Evolutionary conservation across 2,797 vertebrate species (phyloP), one percentile per base, ranked within the genome.

Genomic region (Passerculus sandwichensis): DNA sequence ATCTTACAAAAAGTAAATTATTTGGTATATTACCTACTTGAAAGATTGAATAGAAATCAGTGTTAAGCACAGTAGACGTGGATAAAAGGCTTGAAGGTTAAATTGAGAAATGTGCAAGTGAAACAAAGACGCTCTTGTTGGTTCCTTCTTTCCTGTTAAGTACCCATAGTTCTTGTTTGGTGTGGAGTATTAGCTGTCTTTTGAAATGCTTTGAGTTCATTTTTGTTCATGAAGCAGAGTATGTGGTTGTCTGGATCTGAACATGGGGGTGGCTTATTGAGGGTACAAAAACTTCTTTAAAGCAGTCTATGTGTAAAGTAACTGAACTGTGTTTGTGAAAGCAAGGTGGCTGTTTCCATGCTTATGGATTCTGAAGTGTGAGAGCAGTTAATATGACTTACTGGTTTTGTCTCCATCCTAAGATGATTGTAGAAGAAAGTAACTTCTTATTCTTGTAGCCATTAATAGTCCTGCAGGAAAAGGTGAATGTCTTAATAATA

Each of bases 261-360:
- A 29, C 25, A 9, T 40, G 7, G 60, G 32, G 5, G 7, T 65
- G 27, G 5, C 12, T 65, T 88, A 14, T 22, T 0, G 0, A 66
- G 22, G 22, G 21, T 51, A 17, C 0, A 5, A 71, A 30, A 19
- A 29, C 7, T 59, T 48, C 8, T 2, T 74, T 64, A 15, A 56
- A 51, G 30, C 27, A 13, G n/a, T 56, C 3, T 56, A 1, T 57
- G 2, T 45, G 8, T 69, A 29, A 71, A 54, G 17, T 16, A 21
- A 30, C 42, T 18, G 18, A 72, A 48, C 8, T n/a, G 8, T 17
- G 20, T 70, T 67, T 85, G 15, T 73, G 57, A 40, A 70, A 71
- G 61, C 29, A 36, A 23, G 5, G 36, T 48, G 26, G 11, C 47
- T 34, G 10, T 71, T 85, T 48, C 42, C 15, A 5, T 4, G 2